Evolutionary conservation across 2,113 vertebrate species (phyloP).

Genomic region (Sigmodon hispidus): DNA sequence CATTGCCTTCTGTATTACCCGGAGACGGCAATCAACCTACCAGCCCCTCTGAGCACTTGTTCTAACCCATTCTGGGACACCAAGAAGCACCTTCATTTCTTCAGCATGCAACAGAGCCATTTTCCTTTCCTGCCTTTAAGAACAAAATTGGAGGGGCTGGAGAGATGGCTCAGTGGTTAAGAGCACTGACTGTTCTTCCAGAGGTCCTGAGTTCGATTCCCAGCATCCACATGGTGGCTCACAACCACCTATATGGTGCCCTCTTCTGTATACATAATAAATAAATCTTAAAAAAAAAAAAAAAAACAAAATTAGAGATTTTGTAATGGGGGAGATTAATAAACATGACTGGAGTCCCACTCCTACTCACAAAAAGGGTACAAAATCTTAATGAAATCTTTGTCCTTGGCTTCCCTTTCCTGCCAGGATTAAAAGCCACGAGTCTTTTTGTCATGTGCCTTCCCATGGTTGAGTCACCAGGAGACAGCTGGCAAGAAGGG

Average conservation of each 20-base stretch:
- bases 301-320: constrained; percentile 26
- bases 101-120: neutral
- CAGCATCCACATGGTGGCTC: no score
- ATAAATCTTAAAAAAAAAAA: no score
- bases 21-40: constrained; percentile 84
- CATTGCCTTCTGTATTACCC: constrained; percentile 85
- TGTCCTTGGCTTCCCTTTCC: constrained; percentile 16
- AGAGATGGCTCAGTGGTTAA: no score
- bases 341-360: neutral
- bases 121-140: neutral
- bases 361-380: neutral
- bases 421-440: constrained; percentile 54
- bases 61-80: neutral
- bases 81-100: neutral
- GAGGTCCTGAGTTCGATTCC: no score
- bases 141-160: constrained; percentile 39
- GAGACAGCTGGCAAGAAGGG: neutral
- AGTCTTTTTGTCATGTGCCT: constrained; percentile 15
- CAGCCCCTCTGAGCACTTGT: constrained; percentile 87
- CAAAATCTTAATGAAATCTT: constrained; percentile 27
- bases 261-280: no score
- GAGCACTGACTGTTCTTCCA: no score
- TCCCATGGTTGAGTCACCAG: neutral
- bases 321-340: neutral
- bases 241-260: no score